Percentiles rank a stretch among this genome's conserved stretches.
Evolutionary conservation across 2,797 vertebrate species (phyloP).

Genomic region (Galagoides demidoff): DNA sequence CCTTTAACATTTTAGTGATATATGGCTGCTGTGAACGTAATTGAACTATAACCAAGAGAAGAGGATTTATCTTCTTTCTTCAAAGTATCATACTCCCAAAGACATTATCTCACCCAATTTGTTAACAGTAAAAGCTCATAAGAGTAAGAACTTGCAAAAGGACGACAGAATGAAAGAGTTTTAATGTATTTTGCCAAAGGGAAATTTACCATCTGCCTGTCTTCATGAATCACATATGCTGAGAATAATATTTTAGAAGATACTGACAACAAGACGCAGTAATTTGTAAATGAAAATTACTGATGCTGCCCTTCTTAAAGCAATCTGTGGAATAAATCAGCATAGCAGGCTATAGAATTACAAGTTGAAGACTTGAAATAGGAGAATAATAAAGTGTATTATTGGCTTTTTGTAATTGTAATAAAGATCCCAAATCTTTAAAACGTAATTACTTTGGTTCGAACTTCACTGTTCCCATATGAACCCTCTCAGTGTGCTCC

Average conservation of each 20-base stretch:
- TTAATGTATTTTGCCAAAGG: conserved; percentile 76
- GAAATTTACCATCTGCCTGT: conserved; percentile 82
- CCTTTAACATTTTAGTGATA: conserved; percentile 56
- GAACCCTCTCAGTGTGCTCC: conserved; percentile 14
- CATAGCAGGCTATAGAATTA: conserved; percentile 63
- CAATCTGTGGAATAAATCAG: conserved; percentile 80
- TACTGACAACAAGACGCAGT: conserved; percentile 76
- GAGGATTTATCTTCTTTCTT: conserved; percentile 69
- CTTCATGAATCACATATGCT: conserved; percentile 82
- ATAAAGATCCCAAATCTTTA: conserved; percentile 75
- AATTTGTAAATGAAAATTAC: conserved; percentile 82
- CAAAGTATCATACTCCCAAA: conserved; percentile 57
- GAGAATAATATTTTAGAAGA: conserved; percentile 82
- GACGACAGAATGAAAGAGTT: conserved; percentile 69
- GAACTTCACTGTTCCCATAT: conserved; percentile 60
- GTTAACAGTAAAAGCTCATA: conserved; percentile 66
- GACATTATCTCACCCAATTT: conserved; percentile 61
- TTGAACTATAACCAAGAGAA: conserved; percentile 69
- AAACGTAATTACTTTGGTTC: conserved; percentile 78
- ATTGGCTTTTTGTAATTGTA: conserved; percentile 75
- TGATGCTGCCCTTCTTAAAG: conserved; percentile 75
- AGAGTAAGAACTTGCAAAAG: conserved; percentile 69
- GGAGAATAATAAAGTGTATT: conserved; percentile 74
- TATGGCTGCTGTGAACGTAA: conserved; percentile 7
- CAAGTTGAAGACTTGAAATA: conserved; percentile 70